Percentiles rank a stretch among this genome's conserved stretches.
phyloP scores from a whole-genome alignment of 2,113 vertebrate genomes.

The Hystrix brachyura region DNA sequence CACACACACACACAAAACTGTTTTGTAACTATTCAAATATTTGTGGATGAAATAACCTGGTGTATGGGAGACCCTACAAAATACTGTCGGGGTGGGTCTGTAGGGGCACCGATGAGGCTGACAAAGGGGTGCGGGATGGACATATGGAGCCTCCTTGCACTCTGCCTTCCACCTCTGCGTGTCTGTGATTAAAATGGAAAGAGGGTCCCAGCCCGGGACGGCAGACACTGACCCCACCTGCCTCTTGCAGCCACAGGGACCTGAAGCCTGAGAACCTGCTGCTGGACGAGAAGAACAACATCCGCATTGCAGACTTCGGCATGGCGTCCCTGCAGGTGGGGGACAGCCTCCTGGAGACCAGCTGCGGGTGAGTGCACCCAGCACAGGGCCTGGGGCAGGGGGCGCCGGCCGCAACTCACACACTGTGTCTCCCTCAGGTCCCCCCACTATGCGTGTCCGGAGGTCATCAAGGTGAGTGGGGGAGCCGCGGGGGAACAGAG shows the following conservation, averaged over 20 bases:
- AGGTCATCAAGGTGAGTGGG: slow-evolving; percentile 94
- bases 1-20: neutral
- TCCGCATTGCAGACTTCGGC: slow-evolving; percentile 96
- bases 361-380: slow-evolving; percentile 93
- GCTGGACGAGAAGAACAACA: slow-evolving; percentile 97
- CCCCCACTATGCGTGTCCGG: slow-evolving; percentile 96
- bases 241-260: slow-evolving; percentile 93
- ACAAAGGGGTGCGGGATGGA: accelerated
- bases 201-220: neutral
- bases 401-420: neutral
- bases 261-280: slow-evolving; percentile 96
- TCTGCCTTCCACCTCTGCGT: neutral
- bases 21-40: neutral
- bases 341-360: slow-evolving; percentile 96
- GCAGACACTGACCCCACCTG: neutral
- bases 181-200: neutral
- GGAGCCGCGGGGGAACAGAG: accelerated
- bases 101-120: too few relatives aligned
- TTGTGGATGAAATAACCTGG: neutral
- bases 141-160: accelerated
- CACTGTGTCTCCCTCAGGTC: slow-evolving; percentile 86
- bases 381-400: neutral
- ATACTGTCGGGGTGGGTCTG: accelerated
- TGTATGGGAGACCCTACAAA: neutral
- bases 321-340: slow-evolving; percentile 98